Base-by-base conservation (phyloP, 2,797 vertebrate genomes). In the Cheirogaleus major region DNA sequence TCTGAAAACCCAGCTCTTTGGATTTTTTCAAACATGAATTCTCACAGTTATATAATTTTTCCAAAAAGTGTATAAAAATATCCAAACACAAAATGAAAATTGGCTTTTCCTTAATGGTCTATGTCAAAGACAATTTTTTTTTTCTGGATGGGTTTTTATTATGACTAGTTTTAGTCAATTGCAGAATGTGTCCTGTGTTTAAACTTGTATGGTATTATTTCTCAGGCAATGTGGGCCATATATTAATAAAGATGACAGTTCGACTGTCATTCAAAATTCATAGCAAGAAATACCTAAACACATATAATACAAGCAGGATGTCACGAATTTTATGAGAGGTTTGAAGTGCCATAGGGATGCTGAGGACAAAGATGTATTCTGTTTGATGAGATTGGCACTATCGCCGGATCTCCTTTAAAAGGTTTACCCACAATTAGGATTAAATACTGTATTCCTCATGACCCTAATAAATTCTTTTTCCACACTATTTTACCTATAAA, bases 41-140 rank as follows among this genome's bases (percentile, higher is more conserved):
- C 4, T 48, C 43, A 76, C 63, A 89, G 25, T 73, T 91, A 18
- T 84, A 38, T 65, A 76, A 88, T 91, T 90, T 88, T n/a, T 59
- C 76, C n/a, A 65, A 91, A 63, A 27, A 43, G 4, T 52, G 1
- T 15, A n/a, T 59, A 65, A 89, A 67, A 80, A 9, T 35, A 55
- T 86, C 67, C 2, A n/a, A 91, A 93, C 30, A 82, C 32, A 76
- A 41, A 93, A 69, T 70, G 52, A 82, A 91, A 95, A 91, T n/a
- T 23, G 25, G 3, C 14, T 67, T 55, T 69, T 70, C 17, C 17
- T 59, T 93, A 8, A 81, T 55, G 41, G 9, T 95, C 6, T 81
- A 0, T 79, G 11, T 85, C 52, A 94, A 94, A 25, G 50, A 57
- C 13, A 57, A 27, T 59, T 5, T 72, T 82, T 91, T 91, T 70